Percentiles rank a stretch among this genome's conserved stretches.
Evolutionary conservation across 2,888 invertebrate species (phyloP).

Genomic region (Tetanocera ferruginea): DNA sequence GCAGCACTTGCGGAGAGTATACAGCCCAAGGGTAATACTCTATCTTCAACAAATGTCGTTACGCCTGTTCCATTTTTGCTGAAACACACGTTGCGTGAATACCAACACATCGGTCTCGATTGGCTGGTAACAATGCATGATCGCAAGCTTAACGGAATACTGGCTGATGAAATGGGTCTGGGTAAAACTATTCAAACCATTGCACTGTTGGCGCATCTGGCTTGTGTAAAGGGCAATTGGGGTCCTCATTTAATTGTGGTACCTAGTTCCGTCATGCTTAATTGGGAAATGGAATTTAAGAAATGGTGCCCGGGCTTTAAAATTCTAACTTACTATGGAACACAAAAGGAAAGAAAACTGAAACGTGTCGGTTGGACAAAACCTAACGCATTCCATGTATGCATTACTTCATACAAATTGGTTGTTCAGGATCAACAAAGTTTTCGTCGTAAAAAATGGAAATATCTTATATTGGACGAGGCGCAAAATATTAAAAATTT

Average conservation of each 20-base stretch:
- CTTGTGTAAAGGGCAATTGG: conserved; percentile 91
- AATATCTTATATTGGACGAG: conserved; percentile 97
- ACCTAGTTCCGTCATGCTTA: conserved; percentile 98
- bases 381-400: conserved; percentile 97
- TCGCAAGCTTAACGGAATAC: conserved; percentile 93
- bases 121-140: conserved; percentile 98
- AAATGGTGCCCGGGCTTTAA: conserved; percentile 99
- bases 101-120: conserved; percentile 95
- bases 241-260: conserved; percentile 99
- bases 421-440: conserved; percentile 99
- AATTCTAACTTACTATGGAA: conserved; percentile 97
- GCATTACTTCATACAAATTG: conserved; percentile 97
- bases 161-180: conserved; percentile 97
- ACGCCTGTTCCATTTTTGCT: conserved; percentile 94
- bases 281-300: conserved; percentile 99
- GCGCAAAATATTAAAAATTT: conserved; percentile 99
- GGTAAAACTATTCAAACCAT: conserved; percentile 99
- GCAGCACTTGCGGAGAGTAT: conserved; percentile 95
- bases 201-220: conserved; percentile 92
- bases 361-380: conserved; percentile 98
- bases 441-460: conserved; percentile 97
- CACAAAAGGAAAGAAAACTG: conserved; percentile 92
- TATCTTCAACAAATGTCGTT: conserved; percentile 93
- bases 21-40: conserved; percentile 97
- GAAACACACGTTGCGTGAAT: conserved; percentile 91